Conservation (phyloP, 2,113 vertebrate genomes). For the Seriola rivoliana region DNA sequence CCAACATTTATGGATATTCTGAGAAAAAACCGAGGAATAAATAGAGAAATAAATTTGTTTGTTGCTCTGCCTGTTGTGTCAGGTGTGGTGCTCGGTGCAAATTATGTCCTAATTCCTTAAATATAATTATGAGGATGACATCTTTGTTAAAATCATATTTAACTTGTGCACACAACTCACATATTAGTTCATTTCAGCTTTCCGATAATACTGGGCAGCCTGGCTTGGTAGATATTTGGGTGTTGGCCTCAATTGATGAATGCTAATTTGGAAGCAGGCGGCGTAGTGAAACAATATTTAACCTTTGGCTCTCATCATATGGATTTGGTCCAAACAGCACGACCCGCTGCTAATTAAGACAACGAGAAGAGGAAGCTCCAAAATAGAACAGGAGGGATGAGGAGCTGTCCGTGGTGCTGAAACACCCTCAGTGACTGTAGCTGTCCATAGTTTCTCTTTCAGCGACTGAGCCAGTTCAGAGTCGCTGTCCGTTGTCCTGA, state of each 20-base stretch:
- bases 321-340: slow-evolving; percentile 22
- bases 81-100: background rate
- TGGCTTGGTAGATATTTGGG: background rate
- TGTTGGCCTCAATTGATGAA: slow-evolving; percentile 6
- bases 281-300: slow-evolving; percentile 4
- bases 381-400: background rate
- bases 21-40: background rate
- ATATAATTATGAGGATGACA: background rate
- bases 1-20: background rate
- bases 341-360: background rate
- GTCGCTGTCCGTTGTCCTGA: slow-evolving; percentile 17
- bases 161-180: background rate
- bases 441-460: too few relatives aligned
- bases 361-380: background rate
- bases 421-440: background rate
- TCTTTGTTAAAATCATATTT: background rate
- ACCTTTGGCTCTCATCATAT: slow-evolving; percentile 28
- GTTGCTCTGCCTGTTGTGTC: background rate
- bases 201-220: too few relatives aligned
- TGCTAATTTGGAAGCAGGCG: slow-evolving; percentile 5
- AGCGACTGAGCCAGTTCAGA: too few relatives aligned
- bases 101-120: background rate
- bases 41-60: background rate
- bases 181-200: background rate
- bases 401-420: slow-evolving; percentile 79